Conservation (phyloP, 1,140 invertebrate species). For the Sitodiplosis mosellana region DNA sequence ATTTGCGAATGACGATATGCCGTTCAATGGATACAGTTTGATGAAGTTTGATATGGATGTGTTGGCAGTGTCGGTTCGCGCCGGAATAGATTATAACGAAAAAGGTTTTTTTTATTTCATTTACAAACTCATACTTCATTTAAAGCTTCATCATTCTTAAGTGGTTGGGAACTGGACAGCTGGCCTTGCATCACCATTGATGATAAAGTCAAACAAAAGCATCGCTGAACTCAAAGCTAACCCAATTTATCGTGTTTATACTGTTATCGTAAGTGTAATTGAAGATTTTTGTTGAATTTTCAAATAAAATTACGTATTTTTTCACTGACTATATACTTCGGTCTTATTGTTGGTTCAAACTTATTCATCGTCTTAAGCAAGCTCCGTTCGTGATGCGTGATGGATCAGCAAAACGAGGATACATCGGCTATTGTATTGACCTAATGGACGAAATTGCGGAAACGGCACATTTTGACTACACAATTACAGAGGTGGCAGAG, state of each 20-base stretch:
- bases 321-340: not conserved
- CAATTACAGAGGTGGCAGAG: constrained; percentile 59
- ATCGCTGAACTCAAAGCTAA: constrained; percentile 59
- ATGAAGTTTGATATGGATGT: constrained; percentile 54
- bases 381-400: constrained; percentile 69
- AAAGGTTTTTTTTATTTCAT: too few relatives aligned
- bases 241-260: constrained; percentile 62
- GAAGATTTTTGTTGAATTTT: not conserved
- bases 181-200: constrained; percentile 39
- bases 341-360: not conserved
- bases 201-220: constrained; percentile 36
- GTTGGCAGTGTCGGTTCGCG: constrained; percentile 40
- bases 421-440: constrained; percentile 85
- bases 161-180: constrained; percentile 49
- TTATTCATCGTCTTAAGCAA: constrained; percentile 34
- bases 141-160: too few relatives aligned
- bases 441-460: constrained; percentile 68
- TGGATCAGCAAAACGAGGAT: constrained; percentile 42
- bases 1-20: constrained; percentile 20
- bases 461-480: constrained; percentile 76
- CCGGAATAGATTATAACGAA: constrained; percentile 41
- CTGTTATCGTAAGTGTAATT: constrained; percentile 39
- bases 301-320: not conserved
- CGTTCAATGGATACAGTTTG: constrained; percentile 46
- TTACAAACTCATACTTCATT: too few relatives aligned